Percentiles rank a stretch among this genome's conserved stretches.
phyloP scores from a whole-genome alignment of 1,140 invertebrate species.

The Diachasmimorpha longicaudata region DNA sequence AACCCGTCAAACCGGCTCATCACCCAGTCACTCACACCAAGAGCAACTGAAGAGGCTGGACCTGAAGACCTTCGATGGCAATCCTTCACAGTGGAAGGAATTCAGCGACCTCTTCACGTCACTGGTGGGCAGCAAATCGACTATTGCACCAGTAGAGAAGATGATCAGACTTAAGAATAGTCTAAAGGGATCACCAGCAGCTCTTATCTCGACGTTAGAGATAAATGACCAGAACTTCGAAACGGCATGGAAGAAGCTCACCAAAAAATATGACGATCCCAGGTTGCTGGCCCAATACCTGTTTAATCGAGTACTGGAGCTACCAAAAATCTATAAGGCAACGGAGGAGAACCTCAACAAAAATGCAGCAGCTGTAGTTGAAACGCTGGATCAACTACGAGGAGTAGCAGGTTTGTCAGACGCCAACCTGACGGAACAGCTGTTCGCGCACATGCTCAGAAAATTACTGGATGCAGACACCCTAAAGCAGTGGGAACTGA shows the following conservation, averaged over 20 bases:
- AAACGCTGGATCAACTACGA: not conserved
- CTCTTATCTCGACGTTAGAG: too few species aligned
- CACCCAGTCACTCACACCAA: too few species aligned
- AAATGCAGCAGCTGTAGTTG: not conserved
- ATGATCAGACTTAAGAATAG: not conserved
- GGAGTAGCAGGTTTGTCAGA: not conserved
- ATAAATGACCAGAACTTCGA: not conserved
- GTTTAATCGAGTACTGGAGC: not conserved
- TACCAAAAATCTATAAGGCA: not conserved
- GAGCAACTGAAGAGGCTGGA: too few species aligned
- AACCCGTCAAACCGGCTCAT: too few species aligned
- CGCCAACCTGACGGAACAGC: not conserved
- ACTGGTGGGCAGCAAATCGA: not conserved
- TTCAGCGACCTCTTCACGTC: not conserved
- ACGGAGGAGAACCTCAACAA: not conserved
- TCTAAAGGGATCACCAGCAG: too few species aligned
- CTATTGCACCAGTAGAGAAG: not conserved
- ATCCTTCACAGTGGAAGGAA: not conserved
- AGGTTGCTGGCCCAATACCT: not conserved
- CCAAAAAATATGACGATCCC: not conserved
- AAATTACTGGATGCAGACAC: not conserved
- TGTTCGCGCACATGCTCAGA: not conserved
- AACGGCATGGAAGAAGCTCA: not conserved
- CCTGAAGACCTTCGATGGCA: not conserved
- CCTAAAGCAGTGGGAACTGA: not conserved